These are phyloP conservation scores for Caenorhabditis remanei DNA, from an alignment of 1,140 invertebrate species.

Conservation along the genomic window DNA sequence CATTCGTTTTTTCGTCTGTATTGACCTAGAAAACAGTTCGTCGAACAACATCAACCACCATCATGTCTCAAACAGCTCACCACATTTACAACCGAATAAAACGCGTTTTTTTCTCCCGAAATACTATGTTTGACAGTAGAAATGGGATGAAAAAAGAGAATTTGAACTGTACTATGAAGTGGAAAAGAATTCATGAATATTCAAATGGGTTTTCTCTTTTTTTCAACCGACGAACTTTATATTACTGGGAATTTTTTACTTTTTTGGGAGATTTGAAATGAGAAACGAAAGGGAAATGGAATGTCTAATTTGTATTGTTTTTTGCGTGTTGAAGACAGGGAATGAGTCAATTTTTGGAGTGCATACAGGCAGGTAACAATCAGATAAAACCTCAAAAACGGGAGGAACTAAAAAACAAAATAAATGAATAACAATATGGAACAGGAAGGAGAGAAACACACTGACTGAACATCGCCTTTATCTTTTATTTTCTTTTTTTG, in stretches of 20 bases:
- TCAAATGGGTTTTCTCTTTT: slow-evolving; percentile 11
- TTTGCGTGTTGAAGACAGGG: background rate
- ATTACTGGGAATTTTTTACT: background rate
- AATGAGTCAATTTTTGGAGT: background rate
- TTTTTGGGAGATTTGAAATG: background rate
- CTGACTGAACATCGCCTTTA: background rate
- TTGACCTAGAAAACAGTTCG: slow-evolving; percentile 45
- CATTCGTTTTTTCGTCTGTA: no score
- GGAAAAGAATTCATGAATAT: slow-evolving; percentile 2
- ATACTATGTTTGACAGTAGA: background rate
- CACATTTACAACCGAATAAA: slow-evolving; percentile 43
- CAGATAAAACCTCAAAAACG: background rate
- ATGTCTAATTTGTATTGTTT: no score
- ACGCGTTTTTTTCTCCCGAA: background rate
- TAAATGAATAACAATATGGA: background rate
- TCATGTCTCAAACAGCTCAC: background rate
- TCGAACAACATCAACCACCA: slow-evolving; percentile 34
- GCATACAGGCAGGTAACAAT: background rate
- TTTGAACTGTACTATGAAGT: slow-evolving; percentile 26
- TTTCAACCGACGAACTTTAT: background rate
- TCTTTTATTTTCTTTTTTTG: background rate
- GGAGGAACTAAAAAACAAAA: slow-evolving; percentile 17
- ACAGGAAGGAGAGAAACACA: background rate
- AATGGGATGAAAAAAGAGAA: background rate
- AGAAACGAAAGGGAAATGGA: background rate